These are phyloP conservation scores for Pithys albifrons DNA, from an alignment of 2,113 vertebrate genomes.

Conservation along the genomic window DNA sequence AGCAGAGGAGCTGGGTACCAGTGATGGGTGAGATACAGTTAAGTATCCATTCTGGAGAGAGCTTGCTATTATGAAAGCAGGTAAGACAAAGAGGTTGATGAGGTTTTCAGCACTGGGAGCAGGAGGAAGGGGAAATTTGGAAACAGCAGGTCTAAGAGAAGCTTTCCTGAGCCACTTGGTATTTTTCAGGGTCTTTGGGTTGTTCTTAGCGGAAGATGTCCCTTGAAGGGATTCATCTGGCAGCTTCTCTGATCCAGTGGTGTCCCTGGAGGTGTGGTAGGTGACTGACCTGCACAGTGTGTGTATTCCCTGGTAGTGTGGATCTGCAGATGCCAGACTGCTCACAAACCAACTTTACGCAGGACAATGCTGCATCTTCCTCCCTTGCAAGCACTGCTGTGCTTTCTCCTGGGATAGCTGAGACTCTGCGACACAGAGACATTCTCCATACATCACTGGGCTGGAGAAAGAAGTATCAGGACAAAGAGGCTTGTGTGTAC, in stretches of 20 bases:
- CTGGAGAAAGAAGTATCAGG: background rate
- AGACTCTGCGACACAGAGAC: background rate
- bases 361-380: fast-evolving
- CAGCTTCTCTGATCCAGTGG: background rate
- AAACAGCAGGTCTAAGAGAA: background rate
- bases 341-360: background rate
- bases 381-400: background rate
- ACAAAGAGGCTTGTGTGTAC: background rate
- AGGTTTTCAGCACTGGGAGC: background rate
- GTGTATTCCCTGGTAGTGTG: background rate
- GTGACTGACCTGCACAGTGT: fast-evolving
- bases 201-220: background rate
- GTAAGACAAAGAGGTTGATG: background rate
- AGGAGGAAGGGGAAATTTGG: background rate
- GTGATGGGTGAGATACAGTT: fast-evolving
- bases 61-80: background rate
- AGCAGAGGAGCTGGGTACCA: background rate
- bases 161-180: background rate
- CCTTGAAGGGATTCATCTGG: background rate
- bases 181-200: background rate
- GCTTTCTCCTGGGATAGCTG: background rate
- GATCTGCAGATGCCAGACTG: background rate
- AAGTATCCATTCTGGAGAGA: background rate
- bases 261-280: background rate
- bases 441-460: fast-evolving